Percentiles rank a stretch among this genome's conserved stretches.
phyloP scores from a whole-genome alignment of 2,113 vertebrate genomes.

The Cebus imitator region DNA sequence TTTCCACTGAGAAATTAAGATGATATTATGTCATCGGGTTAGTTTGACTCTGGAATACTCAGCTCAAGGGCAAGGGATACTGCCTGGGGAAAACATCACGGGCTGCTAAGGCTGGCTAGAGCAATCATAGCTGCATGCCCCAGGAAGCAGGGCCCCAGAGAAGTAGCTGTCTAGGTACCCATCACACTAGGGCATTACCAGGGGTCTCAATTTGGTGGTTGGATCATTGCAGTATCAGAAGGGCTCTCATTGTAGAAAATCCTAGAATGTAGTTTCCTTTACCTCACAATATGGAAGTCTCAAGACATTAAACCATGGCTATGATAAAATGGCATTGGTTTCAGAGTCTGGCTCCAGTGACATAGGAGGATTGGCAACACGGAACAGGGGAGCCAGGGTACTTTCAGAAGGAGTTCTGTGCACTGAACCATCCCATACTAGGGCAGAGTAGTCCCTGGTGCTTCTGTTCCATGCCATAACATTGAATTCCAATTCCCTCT shows the following conservation, averaged over 20 bases:
- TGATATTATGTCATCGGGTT: background rate
- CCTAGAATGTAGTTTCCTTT: background rate
- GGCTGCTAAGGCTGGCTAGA: background rate
- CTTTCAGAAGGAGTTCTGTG: background rate
- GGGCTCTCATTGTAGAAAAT: background rate
- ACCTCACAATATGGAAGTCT: background rate
- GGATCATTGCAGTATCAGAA: background rate
- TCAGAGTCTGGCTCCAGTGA: background rate
- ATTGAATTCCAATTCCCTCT: background rate
- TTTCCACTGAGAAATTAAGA: constrained; percentile 5
- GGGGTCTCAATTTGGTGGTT: background rate
- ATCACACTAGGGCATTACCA: background rate
- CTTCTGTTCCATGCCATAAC: background rate
- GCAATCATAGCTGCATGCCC: background rate
- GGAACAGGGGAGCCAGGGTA: background rate
- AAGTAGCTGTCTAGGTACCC: background rate
- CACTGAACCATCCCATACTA: too few species aligned
- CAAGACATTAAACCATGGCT: background rate
- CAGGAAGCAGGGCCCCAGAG: background rate
- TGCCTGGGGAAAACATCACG: background rate
- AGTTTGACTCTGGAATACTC: background rate
- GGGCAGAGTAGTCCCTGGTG: background rate
- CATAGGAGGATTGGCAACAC: background rate
- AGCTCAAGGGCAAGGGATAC: background rate
- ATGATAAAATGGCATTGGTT: background rate